Evolutionary conservation across 2,797 vertebrate species (phyloP).

Genomic region (Sebastolobus altivelis): DNA sequence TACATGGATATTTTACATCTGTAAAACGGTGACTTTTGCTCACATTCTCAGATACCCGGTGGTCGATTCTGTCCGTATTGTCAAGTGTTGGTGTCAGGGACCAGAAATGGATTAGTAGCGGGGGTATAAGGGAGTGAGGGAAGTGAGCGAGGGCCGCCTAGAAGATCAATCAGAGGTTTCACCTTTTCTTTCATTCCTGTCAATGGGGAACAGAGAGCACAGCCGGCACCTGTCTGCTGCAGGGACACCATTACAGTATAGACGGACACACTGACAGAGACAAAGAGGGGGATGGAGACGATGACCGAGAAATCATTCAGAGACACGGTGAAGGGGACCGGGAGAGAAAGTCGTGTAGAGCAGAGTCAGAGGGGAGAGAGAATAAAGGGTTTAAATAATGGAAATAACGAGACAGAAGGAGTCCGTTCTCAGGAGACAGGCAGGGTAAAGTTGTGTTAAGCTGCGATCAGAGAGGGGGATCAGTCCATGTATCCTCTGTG

Average conservation of each 20-base stretch:
- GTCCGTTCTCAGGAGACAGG: slow-evolving; percentile 52
- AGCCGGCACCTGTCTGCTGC: slow-evolving; percentile 40
- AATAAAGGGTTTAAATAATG: slow-evolving; percentile 19
- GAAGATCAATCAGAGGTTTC: slow-evolving; percentile 61
- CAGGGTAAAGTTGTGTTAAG: slow-evolving; percentile 68
- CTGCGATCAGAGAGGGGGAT: slow-evolving; percentile 71
- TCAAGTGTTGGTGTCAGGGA: slow-evolving; percentile 19
- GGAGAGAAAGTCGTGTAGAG: background rate
- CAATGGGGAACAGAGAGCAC: slow-evolving; percentile 46
- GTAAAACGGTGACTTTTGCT: background rate
- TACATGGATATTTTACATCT: background rate
- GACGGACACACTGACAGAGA: slow-evolving; percentile 36
- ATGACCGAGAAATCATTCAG: slow-evolving; percentile 40
- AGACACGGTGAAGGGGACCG: background rate
- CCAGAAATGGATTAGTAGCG: slow-evolving; percentile 48
- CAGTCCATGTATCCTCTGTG: slow-evolving; percentile 58
- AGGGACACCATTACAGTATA: slow-evolving; percentile 43
- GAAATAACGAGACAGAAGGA: slow-evolving; percentile 16
- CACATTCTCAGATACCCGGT: background rate
- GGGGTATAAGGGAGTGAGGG: slow-evolving; percentile 15
- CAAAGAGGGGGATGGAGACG: slow-evolving; percentile 21
- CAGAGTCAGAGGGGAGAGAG: slow-evolving; percentile 14
- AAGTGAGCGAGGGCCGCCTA: slow-evolving; percentile 18
- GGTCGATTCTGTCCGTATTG: slow-evolving; percentile 5
- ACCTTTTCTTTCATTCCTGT: slow-evolving; percentile 61